Evolutionary conservation across 1,140 invertebrate genomes (phyloP).

Genomic region (Helicoverpa armigera): DNA sequence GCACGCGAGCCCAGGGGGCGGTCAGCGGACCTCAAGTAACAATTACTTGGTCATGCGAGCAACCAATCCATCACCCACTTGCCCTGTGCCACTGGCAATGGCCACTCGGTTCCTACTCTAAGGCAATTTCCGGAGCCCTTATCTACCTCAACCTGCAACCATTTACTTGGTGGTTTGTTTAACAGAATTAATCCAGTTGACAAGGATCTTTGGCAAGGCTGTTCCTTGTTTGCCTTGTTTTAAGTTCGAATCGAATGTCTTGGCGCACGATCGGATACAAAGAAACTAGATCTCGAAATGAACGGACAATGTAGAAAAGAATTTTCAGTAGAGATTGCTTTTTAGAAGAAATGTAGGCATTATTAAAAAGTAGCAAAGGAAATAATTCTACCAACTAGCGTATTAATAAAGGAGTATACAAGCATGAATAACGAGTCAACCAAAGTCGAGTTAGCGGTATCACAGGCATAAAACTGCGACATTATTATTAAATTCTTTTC

Average conservation of each 20-base stretch:
- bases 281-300: conserved; percentile 31
- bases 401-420: conserved; percentile 52
- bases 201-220: conserved; percentile 71
- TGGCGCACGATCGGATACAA: conserved; percentile 3
- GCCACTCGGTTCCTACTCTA: conserved; percentile 79
- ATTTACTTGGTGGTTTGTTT: conserved; percentile 78
- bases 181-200: conserved; percentile 81
- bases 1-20: conserved; percentile 65
- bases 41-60: conserved; percentile 84
- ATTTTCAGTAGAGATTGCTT: conserved; percentile 30
- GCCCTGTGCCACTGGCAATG: conserved; percentile 69
- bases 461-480: conserved; percentile 62
- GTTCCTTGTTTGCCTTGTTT: conserved; percentile 51
- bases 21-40: conserved; percentile 77
- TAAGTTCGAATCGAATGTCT: conserved; percentile 29
- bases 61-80: conserved; percentile 82
- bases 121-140: conserved; percentile 84
- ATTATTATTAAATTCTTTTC: conserved; percentile 72
- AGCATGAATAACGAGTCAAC: not conserved
- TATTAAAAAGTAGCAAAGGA: not conserved
- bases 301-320: conserved; percentile 22
- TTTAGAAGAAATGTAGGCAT: not conserved
- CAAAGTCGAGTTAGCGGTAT: conserved; percentile 42
- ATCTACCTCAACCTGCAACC: conserved; percentile 74
- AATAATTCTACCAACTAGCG: conserved; percentile 10